These are phyloP conservation scores for Rhabditoides inermis DNA, from an alignment of 2,888 invertebrate genomes.

Conservation along the genomic window DNA sequence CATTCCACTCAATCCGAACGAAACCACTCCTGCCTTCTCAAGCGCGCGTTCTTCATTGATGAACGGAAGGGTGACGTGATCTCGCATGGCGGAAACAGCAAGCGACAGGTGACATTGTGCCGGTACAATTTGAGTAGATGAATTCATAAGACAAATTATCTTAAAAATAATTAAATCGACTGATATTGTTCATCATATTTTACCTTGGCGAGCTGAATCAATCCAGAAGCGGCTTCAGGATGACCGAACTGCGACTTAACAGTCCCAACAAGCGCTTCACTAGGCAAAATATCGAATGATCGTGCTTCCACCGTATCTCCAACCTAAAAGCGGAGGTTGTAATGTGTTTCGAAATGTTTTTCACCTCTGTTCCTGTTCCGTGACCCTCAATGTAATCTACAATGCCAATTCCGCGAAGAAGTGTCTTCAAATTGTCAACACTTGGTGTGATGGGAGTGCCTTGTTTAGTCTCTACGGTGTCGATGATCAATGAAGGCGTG, in stretches of 20 bases:
- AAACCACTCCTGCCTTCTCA: slow-evolving; percentile 15
- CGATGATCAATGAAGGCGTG: slow-evolving; percentile 1
- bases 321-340: too few relatives aligned
- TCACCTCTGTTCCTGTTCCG: slow-evolving; percentile 15
- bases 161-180: too few relatives aligned
- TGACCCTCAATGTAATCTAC: slow-evolving; percentile 8
- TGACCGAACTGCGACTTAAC: slow-evolving; percentile 28
- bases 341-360: background rate
- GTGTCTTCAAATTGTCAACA: background rate
- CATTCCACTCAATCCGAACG: slow-evolving; percentile 28
- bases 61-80: slow-evolving; percentile 18
- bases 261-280: slow-evolving; percentile 2
- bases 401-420: background rate
- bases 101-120: slow-evolving; percentile 11
- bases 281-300: too few relatives aligned
- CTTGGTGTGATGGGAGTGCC: slow-evolving; percentile 1
- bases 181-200: too few relatives aligned
- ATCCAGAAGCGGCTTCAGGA: slow-evolving; percentile 26
- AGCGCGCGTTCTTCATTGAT: slow-evolving; percentile 19
- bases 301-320: too few relatives aligned
- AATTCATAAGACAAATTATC: too few relatives aligned
- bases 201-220: slow-evolving; percentile 25
- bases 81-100: too few relatives aligned
- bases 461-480: slow-evolving; percentile 5
- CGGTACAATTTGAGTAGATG: slow-evolving; percentile 8